Evolutionary conservation across 2,797 vertebrate species (phyloP).

Genomic region (Hoplostethus atlanticus): DNA sequence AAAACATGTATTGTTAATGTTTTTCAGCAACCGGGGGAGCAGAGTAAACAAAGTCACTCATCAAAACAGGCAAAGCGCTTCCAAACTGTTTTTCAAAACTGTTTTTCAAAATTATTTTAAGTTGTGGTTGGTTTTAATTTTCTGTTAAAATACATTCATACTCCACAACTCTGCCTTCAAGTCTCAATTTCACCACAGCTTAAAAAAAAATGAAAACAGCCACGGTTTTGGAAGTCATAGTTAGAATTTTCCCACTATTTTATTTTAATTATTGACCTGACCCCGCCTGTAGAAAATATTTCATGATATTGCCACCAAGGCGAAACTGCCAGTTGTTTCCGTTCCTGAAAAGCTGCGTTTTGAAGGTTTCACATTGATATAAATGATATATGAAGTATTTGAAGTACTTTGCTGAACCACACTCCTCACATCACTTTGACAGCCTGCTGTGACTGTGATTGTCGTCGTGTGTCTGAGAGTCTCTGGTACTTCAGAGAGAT

Average conservation of each 20-base stretch:
- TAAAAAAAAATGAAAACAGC: neutral
- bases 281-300: neutral
- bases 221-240: neutral
- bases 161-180: neutral
- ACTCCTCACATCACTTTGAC: too few species aligned
- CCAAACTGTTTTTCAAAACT: neutral
- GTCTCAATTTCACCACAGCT: conserved; percentile 15
- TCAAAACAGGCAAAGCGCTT: neutral
- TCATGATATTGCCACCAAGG: conserved; percentile 1
- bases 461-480: too few species aligned
- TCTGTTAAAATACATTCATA: conserved; percentile 28
- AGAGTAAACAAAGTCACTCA: conserved; percentile 40
- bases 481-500: too few species aligned
- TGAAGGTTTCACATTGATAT: too few species aligned
- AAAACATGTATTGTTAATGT: conserved; percentile 23
- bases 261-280: conserved; percentile 5
- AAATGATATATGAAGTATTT: too few species aligned
- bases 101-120: conserved; percentile 30
- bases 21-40: conserved; percentile 29
- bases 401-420: too few species aligned
- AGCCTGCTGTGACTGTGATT: too few species aligned
- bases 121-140: conserved; percentile 27
- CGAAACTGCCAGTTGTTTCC: too few species aligned
- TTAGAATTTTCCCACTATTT: too few species aligned
- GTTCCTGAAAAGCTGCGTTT: too few species aligned